Percentiles rank a stretch among this genome's conserved stretches.
Conservation (phyloP, 2,797 vertebrate genomes). For the Rousettus madagascariensis region DNA sequence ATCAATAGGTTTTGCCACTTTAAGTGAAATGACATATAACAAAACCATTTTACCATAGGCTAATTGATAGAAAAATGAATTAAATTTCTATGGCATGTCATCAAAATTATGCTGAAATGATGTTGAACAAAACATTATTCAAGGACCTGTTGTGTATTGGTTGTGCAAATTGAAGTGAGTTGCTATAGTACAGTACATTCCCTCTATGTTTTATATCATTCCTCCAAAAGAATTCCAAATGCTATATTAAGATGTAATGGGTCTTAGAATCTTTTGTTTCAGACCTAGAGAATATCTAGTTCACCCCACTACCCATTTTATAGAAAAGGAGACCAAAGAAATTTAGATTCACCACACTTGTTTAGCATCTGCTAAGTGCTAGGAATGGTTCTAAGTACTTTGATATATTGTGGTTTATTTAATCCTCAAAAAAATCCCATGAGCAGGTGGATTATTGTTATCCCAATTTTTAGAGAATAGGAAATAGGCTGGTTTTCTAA, state of each 20-base stretch:
- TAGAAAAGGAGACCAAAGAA: background rate
- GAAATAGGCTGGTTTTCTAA: background rate
- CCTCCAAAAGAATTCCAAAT: background rate
- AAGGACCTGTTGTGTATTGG: background rate
- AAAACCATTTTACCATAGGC: background rate
- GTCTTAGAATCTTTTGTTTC: slow-evolving; percentile 20
- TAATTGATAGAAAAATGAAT: background rate
- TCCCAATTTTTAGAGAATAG: background rate
- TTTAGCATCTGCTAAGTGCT: background rate
- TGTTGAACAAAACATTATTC: background rate
- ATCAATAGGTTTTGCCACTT: background rate
- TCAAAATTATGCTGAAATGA: background rate
- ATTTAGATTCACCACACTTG: background rate
- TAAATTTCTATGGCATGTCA: background rate
- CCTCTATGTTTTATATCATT: background rate
- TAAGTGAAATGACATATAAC: background rate
- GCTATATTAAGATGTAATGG: background rate
- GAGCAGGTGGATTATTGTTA: background rate
- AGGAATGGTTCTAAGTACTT: background rate
- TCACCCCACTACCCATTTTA: background rate
- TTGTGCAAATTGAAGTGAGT: background rate
- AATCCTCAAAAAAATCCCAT: background rate
- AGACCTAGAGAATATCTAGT: background rate
- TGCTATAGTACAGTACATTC: background rate
- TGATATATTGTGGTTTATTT: background rate